A percentile compares a stretch with the other conserved stretches of the same genome.
phyloP scores from a whole-genome alignment of 2,797 vertebrate species.

The Sus cebifrons region DNA sequence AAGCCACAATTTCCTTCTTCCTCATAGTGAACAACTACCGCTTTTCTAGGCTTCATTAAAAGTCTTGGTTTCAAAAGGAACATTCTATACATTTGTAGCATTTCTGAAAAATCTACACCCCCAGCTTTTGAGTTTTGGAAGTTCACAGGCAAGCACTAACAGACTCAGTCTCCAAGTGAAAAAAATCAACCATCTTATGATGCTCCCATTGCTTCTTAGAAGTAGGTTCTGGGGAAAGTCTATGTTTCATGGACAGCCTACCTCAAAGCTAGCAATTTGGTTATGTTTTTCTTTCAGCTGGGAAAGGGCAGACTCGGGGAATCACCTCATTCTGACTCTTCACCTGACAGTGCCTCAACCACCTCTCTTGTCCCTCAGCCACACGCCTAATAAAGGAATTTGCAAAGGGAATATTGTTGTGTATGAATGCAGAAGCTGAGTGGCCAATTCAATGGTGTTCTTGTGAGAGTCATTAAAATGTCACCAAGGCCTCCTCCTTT shows the following conservation, averaged over 20 bases:
- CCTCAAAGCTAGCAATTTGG: background rate
- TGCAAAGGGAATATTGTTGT: background rate
- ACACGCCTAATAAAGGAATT: background rate
- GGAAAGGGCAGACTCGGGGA: background rate
- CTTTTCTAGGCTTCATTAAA: background rate
- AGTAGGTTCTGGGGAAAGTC: background rate
- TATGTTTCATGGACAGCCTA: background rate
- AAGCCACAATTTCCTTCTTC: background rate
- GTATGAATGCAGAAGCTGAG: background rate
- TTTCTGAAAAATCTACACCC: background rate
- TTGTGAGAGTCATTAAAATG: constrained; percentile 28
- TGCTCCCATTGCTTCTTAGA: too few relatives aligned
- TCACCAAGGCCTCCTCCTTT: background rate
- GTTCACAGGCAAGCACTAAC: background rate
- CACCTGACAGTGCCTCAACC: background rate
- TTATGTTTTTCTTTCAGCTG: background rate
- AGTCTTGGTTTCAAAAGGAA: background rate
- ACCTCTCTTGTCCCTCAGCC: background rate
- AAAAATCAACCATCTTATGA: background rate
- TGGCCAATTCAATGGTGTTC: background rate
- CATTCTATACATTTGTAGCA: background rate
- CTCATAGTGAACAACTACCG: background rate
- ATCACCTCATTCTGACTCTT: background rate
- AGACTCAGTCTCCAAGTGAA: background rate
- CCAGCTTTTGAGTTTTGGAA: background rate